A percentile compares a stretch with the other conserved stretches of the same genome.
These are phyloP conservation scores for Chauna torquata DNA, from an alignment of 2,113 vertebrate species.

Conservation along the genomic window DNA sequence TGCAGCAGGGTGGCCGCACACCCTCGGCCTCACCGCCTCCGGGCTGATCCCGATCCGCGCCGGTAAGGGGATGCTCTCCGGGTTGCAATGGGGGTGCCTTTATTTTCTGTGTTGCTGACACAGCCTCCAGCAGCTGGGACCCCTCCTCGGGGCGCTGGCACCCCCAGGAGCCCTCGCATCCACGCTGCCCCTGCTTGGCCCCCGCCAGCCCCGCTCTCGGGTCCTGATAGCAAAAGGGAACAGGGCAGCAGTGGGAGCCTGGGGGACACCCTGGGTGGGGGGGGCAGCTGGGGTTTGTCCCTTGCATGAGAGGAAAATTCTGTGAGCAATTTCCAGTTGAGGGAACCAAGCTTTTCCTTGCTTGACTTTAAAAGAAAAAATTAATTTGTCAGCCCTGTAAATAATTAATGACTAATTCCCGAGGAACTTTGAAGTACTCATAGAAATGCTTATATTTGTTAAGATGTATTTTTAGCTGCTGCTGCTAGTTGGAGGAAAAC, in stretches of 20 bases:
- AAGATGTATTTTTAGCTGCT: constrained; percentile 51
- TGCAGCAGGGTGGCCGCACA: constrained; percentile 26
- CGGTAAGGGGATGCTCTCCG: neutral
- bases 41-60: neutral
- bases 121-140: neutral
- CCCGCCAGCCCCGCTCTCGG: neutral
- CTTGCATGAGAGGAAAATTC: neutral
- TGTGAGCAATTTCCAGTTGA: neutral
- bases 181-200: neutral
- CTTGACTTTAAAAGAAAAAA: constrained; percentile 25
- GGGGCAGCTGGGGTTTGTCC: neutral
- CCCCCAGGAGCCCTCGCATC: neutral
- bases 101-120: neutral
- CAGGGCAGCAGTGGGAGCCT: rapidly evolving
- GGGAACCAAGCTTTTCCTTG: neutral
- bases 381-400: neutral
- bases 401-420: constrained; percentile 50
- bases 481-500: neutral
- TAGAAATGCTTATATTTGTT: constrained; percentile 25
- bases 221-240: neutral
- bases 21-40: neutral
- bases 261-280: neutral
- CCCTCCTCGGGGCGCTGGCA: rapidly evolving
- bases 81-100: rapidly evolving
- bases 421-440: neutral